Evolutionary conservation across 1,140 invertebrate genomes (phyloP).

Genomic region (Amphibalanus amphitrite): DNA sequence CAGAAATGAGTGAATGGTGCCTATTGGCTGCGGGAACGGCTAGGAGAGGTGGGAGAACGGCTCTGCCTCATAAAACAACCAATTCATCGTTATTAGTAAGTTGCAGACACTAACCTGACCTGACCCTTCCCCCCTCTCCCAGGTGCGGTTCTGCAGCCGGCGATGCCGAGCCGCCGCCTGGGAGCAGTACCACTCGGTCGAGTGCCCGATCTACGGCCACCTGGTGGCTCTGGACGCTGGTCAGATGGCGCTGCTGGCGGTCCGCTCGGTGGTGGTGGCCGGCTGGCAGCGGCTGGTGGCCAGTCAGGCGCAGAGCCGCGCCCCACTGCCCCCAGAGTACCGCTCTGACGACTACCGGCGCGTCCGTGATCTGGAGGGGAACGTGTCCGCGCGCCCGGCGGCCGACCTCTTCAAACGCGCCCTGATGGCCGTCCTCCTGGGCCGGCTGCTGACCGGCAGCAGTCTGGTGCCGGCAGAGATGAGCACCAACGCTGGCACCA

Average conservation of each 20-base stretch:
- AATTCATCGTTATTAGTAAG: no score
- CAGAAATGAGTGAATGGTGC: no score
- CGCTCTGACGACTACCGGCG: slow-evolving; percentile 2
- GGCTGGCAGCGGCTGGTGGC: not conserved
- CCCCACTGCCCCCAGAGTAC: not conserved
- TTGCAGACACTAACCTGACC: no score
- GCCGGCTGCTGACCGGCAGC: slow-evolving; percentile 43
- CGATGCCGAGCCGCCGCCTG: not conserved
- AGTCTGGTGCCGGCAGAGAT: slow-evolving; percentile 18
- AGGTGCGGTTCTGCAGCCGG: not conserved
- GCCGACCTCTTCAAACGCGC: slow-evolving; percentile 57
- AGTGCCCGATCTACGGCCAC: not conserved
- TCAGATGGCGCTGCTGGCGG: not conserved
- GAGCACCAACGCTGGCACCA: slow-evolving; percentile 11
- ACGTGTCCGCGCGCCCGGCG: slow-evolving; percentile 43
- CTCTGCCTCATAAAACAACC: no score
- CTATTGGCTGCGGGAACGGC: no score
- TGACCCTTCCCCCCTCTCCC: not conserved
- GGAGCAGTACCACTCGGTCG: not conserved
- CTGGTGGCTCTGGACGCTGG: not conserved
- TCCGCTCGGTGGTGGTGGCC: not conserved
- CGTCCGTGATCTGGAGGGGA: slow-evolving; percentile 37
- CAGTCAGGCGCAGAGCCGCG: not conserved
- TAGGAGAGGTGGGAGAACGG: no score
- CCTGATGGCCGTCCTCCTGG: slow-evolving; percentile 43